Percentiles rank a stretch among this genome's conserved stretches.
Conservation (phyloP, 1,140 invertebrate species). For the Calliopsis andreniformis region DNA sequence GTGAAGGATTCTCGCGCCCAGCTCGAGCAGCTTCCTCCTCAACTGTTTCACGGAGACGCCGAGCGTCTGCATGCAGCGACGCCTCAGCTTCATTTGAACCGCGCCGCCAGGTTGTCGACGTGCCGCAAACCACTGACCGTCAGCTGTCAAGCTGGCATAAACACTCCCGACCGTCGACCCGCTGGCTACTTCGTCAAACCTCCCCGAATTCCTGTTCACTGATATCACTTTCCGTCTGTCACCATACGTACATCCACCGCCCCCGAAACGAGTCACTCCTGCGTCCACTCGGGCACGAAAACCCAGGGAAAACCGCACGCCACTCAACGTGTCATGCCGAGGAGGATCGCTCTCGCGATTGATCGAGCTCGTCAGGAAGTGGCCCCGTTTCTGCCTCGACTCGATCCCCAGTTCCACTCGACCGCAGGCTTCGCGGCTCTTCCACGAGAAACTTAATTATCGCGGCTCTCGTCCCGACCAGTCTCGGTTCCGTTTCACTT, state of each 20-base stretch:
- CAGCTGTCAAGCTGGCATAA: slow-evolving; percentile 74
- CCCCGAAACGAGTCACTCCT: too few species aligned
- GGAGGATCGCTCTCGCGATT: slow-evolving; percentile 20
- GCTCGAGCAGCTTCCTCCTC: slow-evolving; percentile 77
- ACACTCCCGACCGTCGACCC: slow-evolving; percentile 49
- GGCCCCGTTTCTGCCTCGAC: slow-evolving; percentile 55
- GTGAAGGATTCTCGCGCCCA: slow-evolving; percentile 77
- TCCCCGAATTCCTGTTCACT: slow-evolving; percentile 21
- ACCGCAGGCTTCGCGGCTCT: slow-evolving; percentile 51
- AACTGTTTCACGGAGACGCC: slow-evolving; percentile 80
- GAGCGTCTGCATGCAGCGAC: slow-evolving; percentile 80
- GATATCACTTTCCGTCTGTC: slow-evolving; percentile 26
- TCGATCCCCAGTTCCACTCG: slow-evolving; percentile 52
- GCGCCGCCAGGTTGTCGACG: slow-evolving; percentile 77
- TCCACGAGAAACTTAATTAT: slow-evolving; percentile 39
- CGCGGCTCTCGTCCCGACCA: too few species aligned
- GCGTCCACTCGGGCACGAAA: too few species aligned
- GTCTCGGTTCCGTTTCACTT: slow-evolving; percentile 41
- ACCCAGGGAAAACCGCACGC: neutral
- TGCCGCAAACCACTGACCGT: slow-evolving; percentile 72
- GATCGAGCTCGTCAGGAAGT: slow-evolving; percentile 44
- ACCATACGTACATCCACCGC: too few species aligned
- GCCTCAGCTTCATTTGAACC: slow-evolving; percentile 80
- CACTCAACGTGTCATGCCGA: neutral
- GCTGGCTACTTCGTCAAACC: neutral